phyloP scores from a whole-genome alignment of 2,888 invertebrate species.

The Stenodera caucasica region DNA sequence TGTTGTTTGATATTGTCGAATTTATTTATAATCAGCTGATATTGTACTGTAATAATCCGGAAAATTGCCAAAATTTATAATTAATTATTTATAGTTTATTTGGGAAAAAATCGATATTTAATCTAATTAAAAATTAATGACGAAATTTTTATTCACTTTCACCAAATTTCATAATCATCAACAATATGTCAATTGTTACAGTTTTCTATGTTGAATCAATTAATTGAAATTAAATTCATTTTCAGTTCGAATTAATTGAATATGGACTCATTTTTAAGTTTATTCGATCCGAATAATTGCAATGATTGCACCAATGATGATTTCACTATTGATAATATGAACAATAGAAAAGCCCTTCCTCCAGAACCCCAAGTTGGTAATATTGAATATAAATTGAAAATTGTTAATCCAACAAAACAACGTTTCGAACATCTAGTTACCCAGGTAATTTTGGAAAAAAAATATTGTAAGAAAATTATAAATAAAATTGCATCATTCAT shows the following conservation, averaged over 20 bases:
- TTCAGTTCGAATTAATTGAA: constrained; percentile 1
- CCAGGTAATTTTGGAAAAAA: constrained; percentile 63
- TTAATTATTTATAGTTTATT: background rate
- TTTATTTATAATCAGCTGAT: constrained; percentile 6
- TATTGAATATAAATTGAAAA: constrained; percentile 93
- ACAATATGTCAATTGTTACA: constrained; percentile 27
- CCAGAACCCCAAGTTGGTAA: constrained; percentile 95
- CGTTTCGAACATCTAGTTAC: constrained; percentile 96
- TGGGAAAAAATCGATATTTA: background rate
- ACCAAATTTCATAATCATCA: constrained; percentile 36
- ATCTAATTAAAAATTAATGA: constrained; percentile 7
- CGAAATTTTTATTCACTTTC: constrained; percentile 30
- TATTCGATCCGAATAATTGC: constrained; percentile 69
- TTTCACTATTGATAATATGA: constrained; percentile 55
- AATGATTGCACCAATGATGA: constrained; percentile 61
- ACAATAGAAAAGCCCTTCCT: constrained; percentile 68
- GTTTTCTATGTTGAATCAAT: background rate
- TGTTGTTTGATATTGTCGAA: constrained; percentile 10
- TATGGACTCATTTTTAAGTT: constrained; percentile 82
- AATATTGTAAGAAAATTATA: background rate
- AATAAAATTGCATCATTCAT: background rate
- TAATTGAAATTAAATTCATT: background rate
- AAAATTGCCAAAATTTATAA: background rate
- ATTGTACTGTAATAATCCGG: background rate
- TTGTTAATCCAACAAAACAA: constrained; percentile 88